These are phyloP conservation scores for Trichomalopsis sarcophagae DNA, from an alignment of 1,140 invertebrate species.

Conservation along the genomic window DNA sequence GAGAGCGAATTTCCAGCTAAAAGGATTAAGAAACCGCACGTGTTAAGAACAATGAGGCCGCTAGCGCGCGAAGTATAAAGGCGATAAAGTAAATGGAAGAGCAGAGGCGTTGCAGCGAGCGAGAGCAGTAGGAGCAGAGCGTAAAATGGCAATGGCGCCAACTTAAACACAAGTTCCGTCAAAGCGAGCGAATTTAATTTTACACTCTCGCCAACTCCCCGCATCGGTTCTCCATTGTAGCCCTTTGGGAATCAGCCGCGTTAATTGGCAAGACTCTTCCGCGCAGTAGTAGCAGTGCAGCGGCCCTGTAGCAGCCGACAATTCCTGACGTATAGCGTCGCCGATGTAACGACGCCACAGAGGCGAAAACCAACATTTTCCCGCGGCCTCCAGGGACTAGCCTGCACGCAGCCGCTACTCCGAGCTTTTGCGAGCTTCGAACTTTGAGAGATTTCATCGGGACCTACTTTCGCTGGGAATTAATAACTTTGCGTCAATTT, in stretches of 20 bases:
- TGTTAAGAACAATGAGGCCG: neutral
- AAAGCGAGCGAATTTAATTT: conserved; percentile 43
- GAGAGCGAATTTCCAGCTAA: neutral
- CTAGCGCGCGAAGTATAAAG: neutral
- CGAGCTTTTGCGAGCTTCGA: neutral
- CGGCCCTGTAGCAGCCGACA: neutral
- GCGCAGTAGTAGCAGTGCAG: neutral
- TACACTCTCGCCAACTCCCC: neutral
- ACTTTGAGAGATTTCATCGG: too few species aligned
- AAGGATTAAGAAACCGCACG: neutral
- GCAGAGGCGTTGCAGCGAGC: conserved; percentile 1
- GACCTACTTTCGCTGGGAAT: too few species aligned
- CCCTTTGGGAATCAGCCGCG: conserved; percentile 24
- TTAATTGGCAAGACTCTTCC: conserved; percentile 28
- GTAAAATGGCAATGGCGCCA: neutral
- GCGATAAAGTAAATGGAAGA: conserved; percentile 30
- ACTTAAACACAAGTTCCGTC: conserved; percentile 28
- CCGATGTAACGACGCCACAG: neutral
- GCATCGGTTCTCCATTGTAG: conserved; percentile 30
- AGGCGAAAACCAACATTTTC: neutral
- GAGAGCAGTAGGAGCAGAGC: neutral
- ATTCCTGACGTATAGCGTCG: neutral
- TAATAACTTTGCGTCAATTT: too few species aligned
- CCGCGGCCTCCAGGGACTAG: neutral
- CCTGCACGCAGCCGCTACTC: neutral